Evolutionary conservation across 2,888 invertebrate genomes (phyloP), one percentile per base, ranked within the genome.

Genomic region (Amphiduros pacificus): DNA sequence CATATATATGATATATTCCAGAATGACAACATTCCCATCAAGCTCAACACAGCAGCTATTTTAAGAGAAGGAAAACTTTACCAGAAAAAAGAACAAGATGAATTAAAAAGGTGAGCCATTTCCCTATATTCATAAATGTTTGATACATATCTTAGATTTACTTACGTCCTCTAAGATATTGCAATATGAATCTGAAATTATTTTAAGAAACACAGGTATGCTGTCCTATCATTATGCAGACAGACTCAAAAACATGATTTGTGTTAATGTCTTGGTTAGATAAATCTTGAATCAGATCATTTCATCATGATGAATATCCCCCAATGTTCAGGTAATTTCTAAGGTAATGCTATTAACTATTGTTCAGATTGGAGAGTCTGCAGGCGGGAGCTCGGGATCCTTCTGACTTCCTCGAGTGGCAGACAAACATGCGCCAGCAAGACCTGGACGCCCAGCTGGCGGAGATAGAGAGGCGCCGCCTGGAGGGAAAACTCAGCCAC

Each of bases 401-500:
- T 11, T 70, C 72, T 5, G 74, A 76, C 1, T 82, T 81, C 68
- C 64, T 76, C 36, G 73, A 76, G 61, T 82, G 82, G 82, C 82
- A 82, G 73, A 64, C 67, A 9, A 74, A 71, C 26, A 78, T 80
- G 79, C 72, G 73, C 51, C 70, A 74, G 61, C 63, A 73, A 44
- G 82, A 82, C 62, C 60, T 77, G 36, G 77, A 79, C 31, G 66
- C 68, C 5, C 64, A 80, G 65, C 69, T 78, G 28, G 74, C 77
- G 9, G 78, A 77, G n/a, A 72, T 78, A 26, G 81, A 82, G 68
- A 69, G 75, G 40, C 68, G 77, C n/a, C 65, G 78, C 6, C 72
- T 82, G 29, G 74, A 73, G 61, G 81, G 81, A 5, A 81, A 82
- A 68, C 73, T 83, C 48, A 81, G 80, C 61, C 77, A 81, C 64